These are phyloP conservation scores for Zenarchopterus dispar DNA, from an alignment of 2,797 vertebrate species.

Conservation along the genomic window DNA sequence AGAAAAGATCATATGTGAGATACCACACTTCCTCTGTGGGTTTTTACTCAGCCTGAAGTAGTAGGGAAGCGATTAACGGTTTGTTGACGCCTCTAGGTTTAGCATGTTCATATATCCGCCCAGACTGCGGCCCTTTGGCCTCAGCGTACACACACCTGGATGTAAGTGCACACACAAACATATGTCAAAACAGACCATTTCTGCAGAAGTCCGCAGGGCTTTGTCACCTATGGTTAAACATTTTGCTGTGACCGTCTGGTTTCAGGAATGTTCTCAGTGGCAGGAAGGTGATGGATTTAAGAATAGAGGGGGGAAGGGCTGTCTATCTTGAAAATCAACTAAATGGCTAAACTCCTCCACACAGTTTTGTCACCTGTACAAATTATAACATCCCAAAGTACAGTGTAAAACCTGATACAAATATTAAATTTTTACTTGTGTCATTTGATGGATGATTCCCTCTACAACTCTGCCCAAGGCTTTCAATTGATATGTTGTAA, in stretches of 20 bases:
- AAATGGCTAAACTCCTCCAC: conserved; percentile 7
- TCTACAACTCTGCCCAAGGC: conserved; percentile 11
- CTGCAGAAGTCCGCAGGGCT: conserved; percentile 49
- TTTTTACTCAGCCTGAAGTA: conserved; percentile 40
- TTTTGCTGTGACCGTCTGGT: conserved; percentile 62
- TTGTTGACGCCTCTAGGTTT: conserved; percentile 70
- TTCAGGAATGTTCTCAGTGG: conserved; percentile 65
- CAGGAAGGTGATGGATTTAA: conserved; percentile 54
- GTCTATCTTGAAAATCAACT: conserved; percentile 54
- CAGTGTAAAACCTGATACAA: conserved; percentile 4
- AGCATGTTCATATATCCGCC: conserved; percentile 57
- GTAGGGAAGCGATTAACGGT: conserved; percentile 65
- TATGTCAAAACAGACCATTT: conserved; percentile 8
- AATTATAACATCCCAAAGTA: conserved; percentile 3
- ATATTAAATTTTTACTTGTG: not conserved
- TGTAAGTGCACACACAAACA: conserved; percentile 13
- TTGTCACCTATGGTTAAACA: conserved; percentile 66
- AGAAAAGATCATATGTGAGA: conserved; percentile 36
- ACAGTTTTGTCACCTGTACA: not conserved
- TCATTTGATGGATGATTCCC: not conserved
- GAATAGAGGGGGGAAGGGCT: conserved; percentile 31
- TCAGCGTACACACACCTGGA: conserved; percentile 36
- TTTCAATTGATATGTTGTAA: conserved; percentile 24
- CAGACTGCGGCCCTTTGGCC: conserved; percentile 42
- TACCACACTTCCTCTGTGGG: conserved; percentile 48